phyloP scores from a whole-genome alignment of 2,888 invertebrate genomes.

The Dioctria rufipes region DNA sequence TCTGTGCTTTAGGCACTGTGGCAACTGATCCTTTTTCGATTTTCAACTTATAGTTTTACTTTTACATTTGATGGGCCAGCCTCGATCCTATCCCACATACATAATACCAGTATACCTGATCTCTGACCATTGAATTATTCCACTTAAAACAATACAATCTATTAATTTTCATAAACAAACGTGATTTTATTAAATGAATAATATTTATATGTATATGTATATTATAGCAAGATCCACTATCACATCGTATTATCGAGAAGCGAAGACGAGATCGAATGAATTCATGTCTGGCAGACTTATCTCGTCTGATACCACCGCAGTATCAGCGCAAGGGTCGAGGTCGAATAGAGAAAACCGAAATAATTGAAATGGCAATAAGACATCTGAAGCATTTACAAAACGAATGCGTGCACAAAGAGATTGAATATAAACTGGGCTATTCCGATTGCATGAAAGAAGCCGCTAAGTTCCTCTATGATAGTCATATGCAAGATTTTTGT shows the following conservation, averaged over 20 bases:
- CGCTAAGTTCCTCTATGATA: conserved; percentile 90
- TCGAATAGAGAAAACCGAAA: conserved; percentile 97
- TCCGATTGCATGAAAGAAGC: conserved; percentile 93
- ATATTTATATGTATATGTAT: no score
- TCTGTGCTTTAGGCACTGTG: no score
- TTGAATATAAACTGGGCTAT: conserved; percentile 85
- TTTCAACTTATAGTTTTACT: conserved; percentile 59
- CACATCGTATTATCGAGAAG: conserved; percentile 98
- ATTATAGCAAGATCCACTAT: conserved; percentile 91
- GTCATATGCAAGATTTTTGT: conserved; percentile 87
- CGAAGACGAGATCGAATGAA: conserved; percentile 96
- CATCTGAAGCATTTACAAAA: conserved; percentile 93
- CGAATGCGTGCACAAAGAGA: conserved; percentile 71
- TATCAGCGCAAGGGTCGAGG: conserved; percentile 96
- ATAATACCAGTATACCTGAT: no score
- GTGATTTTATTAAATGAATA: no score
- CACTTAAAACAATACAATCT: no score
- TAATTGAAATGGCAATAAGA: conserved; percentile 97
- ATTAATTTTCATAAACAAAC: no score
- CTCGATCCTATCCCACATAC: no score
- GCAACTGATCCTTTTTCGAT: no score
- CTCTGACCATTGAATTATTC: no score
- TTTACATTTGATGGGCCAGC: conserved; percentile 48
- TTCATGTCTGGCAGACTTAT: conserved; percentile 94
- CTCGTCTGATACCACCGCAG: conserved; percentile 92